A percentile compares a stretch with the other conserved stretches of the same genome.
phyloP scores from a whole-genome alignment of 2,888 invertebrate species.

The Leptogaster cylindrica region DNA sequence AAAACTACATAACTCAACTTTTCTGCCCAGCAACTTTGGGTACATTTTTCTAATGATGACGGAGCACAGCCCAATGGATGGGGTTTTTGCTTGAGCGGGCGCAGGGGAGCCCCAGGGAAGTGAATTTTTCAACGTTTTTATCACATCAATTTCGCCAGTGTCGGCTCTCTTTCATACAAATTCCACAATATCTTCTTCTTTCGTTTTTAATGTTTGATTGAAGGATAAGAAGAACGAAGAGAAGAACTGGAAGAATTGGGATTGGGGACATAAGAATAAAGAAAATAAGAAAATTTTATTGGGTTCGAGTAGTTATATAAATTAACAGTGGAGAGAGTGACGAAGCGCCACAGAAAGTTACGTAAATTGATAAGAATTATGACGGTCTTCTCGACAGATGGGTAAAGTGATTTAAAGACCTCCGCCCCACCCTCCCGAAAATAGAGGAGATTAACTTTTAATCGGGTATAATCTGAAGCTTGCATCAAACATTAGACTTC shows the following conservation, averaged over 20 bases:
- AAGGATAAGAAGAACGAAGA: too few relatives aligned
- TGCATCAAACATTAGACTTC: background rate
- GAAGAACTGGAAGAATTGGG: too few relatives aligned
- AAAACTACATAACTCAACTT: background rate
- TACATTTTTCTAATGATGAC: slow-evolving; percentile 5
- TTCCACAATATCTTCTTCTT: too few relatives aligned
- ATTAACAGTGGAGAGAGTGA: background rate
- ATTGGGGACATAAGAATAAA: too few relatives aligned
- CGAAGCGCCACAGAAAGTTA: background rate
- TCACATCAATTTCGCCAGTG: background rate
- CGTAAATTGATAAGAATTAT: too few relatives aligned
- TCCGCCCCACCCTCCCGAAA: too few relatives aligned
- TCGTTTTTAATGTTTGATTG: background rate
- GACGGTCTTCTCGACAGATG: background rate
- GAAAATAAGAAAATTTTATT: background rate
- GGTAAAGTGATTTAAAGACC: slow-evolving; percentile 1
- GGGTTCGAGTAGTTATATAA: background rate
- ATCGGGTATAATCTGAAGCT: background rate
- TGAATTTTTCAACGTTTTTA: background rate
- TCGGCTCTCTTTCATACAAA: too few relatives aligned
- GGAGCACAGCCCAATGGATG: too few relatives aligned
- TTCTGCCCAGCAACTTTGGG: background rate
- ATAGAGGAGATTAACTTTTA: background rate
- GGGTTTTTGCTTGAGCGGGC: background rate
- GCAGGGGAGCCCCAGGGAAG: background rate